Percentiles rank a stretch among this genome's conserved stretches.
Conservation (phyloP, 2,888 invertebrate species). For the Ametastegia equiseti region DNA sequence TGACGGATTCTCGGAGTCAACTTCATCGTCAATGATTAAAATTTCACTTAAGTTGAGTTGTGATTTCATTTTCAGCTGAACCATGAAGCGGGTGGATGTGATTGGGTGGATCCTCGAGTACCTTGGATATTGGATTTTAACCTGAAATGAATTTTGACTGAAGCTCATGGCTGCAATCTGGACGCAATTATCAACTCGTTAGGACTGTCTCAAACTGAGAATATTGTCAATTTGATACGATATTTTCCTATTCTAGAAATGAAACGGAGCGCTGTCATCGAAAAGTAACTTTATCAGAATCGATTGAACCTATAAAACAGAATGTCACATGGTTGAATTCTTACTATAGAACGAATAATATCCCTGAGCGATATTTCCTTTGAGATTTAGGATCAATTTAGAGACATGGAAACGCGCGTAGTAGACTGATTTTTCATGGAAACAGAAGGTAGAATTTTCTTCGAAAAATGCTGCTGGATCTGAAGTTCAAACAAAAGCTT, state of each 20-base stretch:
- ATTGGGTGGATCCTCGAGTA: neutral
- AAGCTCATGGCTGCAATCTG: neutral
- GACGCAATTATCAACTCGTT: neutral
- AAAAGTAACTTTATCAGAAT: neutral
- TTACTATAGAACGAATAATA: neutral
- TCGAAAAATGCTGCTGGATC: neutral
- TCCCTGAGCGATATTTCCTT: neutral
- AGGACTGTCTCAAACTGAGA: neutral
- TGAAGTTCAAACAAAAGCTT: conserved; percentile 36
- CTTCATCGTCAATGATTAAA: neutral
- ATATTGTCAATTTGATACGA: neutral
- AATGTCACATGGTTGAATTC: neutral
- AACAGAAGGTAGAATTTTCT: conserved; percentile 11
- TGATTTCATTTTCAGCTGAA: neutral
- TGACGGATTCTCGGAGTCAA: neutral
- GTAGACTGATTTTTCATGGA: neutral
- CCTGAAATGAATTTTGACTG: neutral
- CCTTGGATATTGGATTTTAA: conserved; percentile 18
- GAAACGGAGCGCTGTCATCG: neutral
- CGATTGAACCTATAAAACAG: neutral
- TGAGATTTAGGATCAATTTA: neutral
- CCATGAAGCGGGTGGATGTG: neutral
- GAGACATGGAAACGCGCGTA: neutral
- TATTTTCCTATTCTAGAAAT: neutral
- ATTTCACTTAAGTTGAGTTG: neutral